phyloP scores from a whole-genome alignment of 23 tunicate genomes.

The Ascidia mentula region DNA sequence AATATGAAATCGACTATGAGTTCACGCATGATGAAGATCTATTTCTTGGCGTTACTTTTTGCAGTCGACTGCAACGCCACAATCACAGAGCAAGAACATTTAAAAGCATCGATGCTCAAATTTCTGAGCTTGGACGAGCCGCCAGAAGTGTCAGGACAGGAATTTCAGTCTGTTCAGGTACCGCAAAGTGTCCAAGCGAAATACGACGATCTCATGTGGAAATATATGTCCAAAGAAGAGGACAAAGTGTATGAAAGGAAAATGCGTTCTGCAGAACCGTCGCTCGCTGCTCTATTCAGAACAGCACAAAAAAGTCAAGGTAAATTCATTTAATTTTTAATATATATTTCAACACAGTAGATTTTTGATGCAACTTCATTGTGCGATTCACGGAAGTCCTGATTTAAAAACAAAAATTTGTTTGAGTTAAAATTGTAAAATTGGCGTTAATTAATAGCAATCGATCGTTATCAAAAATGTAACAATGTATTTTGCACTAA shows the following conservation, averaged over 20 bases:
- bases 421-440: no score
- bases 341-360: no score
- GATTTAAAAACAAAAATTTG: no score
- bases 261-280: neutral
- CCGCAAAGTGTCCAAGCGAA: neutral
- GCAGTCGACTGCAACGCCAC: no score
- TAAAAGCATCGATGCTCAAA: neutral
- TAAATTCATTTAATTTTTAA: neutral
- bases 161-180: neutral
- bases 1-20: no score
- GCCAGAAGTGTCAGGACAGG: neutral
- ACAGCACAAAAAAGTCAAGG: neutral
- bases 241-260: neutral
- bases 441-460: no score
- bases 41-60: no score
- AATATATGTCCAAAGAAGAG: neutral
- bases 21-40: no score
- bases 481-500: no score
- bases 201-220: slow-evolving; percentile 1
- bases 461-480: no score
- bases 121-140: neutral
- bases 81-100: neutral
- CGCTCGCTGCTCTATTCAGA: neutral
- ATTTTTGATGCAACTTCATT: no score
- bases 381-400: no score